A percentile compares a stretch with the other conserved stretches of the same genome.
Conservation (phyloP, 2,888 invertebrate genomes). For the Caenorhabditis japonica region DNA sequence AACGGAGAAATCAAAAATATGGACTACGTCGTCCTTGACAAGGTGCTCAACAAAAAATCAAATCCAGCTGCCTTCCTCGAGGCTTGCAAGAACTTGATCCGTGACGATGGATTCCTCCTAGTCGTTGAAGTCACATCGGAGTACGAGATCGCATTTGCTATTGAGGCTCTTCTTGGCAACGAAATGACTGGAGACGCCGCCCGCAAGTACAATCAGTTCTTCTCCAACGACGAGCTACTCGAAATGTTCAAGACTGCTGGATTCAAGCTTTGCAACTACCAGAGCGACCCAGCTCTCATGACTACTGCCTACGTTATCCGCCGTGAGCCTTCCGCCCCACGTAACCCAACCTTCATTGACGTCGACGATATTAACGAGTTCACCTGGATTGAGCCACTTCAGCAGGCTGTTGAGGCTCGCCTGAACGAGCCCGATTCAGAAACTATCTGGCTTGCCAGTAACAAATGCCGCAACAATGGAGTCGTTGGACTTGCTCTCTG, state of each 20-base stretch:
- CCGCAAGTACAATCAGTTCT: slow-evolving; percentile 70
- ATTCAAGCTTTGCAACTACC: slow-evolving; percentile 72
- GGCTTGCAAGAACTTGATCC: slow-evolving; percentile 67
- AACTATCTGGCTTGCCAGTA: slow-evolving; percentile 81
- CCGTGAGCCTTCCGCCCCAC: slow-evolving; percentile 57
- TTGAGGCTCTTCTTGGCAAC: slow-evolving; percentile 65
- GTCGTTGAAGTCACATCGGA: slow-evolving; percentile 78
- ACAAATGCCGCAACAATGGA: slow-evolving; percentile 82
- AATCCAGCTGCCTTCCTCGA: slow-evolving; percentile 71
- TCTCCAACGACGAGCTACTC: slow-evolving; percentile 67
- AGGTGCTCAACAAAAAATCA: slow-evolving; percentile 71
- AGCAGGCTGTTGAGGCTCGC: slow-evolving; percentile 82
- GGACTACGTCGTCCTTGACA: slow-evolving; percentile 74
- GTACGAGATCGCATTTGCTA: slow-evolving; percentile 69
- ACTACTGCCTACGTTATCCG: slow-evolving; percentile 72
- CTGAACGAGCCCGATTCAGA: slow-evolving; percentile 81
- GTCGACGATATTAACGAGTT: slow-evolving; percentile 76
- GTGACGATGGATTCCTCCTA: slow-evolving; percentile 79
- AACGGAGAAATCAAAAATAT: slow-evolving; percentile 71
- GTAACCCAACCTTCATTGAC: slow-evolving; percentile 74
- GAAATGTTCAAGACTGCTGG: slow-evolving; percentile 71
- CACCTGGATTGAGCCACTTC: slow-evolving; percentile 76
- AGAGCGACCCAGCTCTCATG: slow-evolving; percentile 68
- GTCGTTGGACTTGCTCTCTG: slow-evolving; percentile 91
- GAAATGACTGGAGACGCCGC: slow-evolving; percentile 54